Base-by-base conservation (phyloP, 2,113 vertebrate genomes). In the Gadus chalcogrammus region DNA sequence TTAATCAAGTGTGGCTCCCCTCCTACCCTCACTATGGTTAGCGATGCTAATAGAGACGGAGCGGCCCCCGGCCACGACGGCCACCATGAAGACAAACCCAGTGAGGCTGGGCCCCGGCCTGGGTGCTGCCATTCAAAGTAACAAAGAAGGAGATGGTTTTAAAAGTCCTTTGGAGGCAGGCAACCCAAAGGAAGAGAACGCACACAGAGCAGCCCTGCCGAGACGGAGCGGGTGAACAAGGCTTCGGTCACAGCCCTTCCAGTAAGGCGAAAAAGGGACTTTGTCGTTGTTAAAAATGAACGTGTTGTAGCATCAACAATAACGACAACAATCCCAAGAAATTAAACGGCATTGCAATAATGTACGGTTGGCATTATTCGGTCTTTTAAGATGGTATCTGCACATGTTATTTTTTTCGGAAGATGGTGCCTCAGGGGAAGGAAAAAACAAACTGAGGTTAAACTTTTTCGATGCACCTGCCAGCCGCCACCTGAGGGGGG, bases 351-450 rank as follows among this genome's bases (percentile, higher is more conserved):
- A 95, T 94, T 91, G 93, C 91, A 93, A 90, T 81, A 94, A 92
- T 92, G 90, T 85, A 93, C 89, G 92, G 92, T 92, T 94, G 93
- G 94, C 94, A 92, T 94, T 90, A 92, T 92, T 89, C 91, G 87
- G 88, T 89, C 90, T 88, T 87, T 92, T 90, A 93, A 90, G 92
- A 80, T 92, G 42, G 91, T 91, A 93, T 90, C 91, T 92, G 90
- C 91, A 91, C 82, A 90, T 87, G 12, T 2, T 48, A 11, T 48
- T 48, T 48, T 91, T 90, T 93, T 92, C 91, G 93, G 92, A 91
- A 92, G 92, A 93, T 93, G 93, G 92, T 93, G 92, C 93, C 92
- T 94, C 94, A 93, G 94, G 91, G 73, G 75, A 77, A 86, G 86
- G 92, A 48, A 48, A 48, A 48, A 48, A 48, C 9, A 91, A 92